Evolutionary conservation across 2,113 vertebrate species (phyloP).

Genomic region (Zeus faber): DNA sequence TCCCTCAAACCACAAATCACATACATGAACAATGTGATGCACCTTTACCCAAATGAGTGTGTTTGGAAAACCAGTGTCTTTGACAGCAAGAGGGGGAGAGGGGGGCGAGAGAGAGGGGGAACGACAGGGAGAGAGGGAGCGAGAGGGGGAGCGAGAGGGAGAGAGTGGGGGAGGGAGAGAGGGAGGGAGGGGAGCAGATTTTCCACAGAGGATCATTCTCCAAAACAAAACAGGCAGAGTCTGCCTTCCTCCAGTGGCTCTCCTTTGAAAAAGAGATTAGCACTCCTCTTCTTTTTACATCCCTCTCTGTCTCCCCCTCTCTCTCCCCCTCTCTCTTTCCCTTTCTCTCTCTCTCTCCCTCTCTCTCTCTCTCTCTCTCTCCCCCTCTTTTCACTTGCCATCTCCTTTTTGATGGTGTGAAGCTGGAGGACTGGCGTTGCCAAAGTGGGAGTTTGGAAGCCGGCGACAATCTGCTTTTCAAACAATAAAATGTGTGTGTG

Average conservation of each 20-base stretch:
- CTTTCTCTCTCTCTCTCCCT: neutral
- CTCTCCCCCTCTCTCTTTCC: too few species aligned
- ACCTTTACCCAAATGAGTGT: constrained; percentile 5
- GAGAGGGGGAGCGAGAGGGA: neutral
- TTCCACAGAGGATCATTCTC: too few species aligned
- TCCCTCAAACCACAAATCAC: too few species aligned
- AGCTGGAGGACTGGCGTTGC: constrained; percentile 38
- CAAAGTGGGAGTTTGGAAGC: constrained; percentile 63
- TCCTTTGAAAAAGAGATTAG: constrained; percentile 47
- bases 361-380: neutral
- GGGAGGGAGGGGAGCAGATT: constrained; percentile 1
- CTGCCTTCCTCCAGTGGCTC: constrained; percentile 53
- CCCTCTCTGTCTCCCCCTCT: too few species aligned
- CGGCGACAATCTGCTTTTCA: constrained; percentile 69
- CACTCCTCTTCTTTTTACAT: constrained; percentile 1
- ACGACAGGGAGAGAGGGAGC: constrained; percentile 3
- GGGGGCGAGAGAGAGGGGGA: neutral
- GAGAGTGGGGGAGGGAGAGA: neutral
- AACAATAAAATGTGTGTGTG: constrained; percentile 70
- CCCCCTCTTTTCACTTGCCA: constrained; percentile 19
- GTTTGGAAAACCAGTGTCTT: too few species aligned
- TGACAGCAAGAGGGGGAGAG: neutral
- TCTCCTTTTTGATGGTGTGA: constrained; percentile 43
- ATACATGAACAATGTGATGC: neutral
- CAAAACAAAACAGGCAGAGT: constrained; percentile 39